Evolutionary conservation across 2,113 vertebrate species (phyloP), one percentile per base, ranked within the genome.

Genomic region (Vombatus ursinus): DNA sequence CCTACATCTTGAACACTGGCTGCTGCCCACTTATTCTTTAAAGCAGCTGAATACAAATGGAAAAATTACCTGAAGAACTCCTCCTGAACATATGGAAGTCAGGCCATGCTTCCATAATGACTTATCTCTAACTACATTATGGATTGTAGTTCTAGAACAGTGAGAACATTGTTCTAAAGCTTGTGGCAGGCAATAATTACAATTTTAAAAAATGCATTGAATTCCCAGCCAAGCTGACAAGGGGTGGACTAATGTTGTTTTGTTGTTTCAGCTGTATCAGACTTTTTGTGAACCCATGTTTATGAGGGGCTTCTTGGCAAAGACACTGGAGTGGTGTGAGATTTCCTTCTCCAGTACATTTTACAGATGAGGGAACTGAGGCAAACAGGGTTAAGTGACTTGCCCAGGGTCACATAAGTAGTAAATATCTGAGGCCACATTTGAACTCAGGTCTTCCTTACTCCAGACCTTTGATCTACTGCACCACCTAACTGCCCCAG

Each of bases 1-100:
- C 8, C 23, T 94, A 96, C 54, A 52, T 50, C 89, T 93, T 91
- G 52, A 97, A 90, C 37, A 95, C 89, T 49, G 54, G 91, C 94
- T 96, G 50, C 48, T 96, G 14, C 7, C n/a, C 28, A 95, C 16
- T 96, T 92, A 92, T 90, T 90, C 22, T 51, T 91, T 51, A 53
- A 44, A 84, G n/a, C 19, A 84, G 37, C 16, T 84, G 19, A 84
- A 44, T 44, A 84, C n/a, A 84, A 84, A 84, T 22, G n/a, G 68
- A 84, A 1, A 84, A 84, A 84, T 84, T 84, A 44, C 68, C n/a
- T n/a, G 44, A 2, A 84, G 37, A 84, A 68, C 31, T 68, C 37
- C 31, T 61, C 31, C 4, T 44, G n/a, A 44, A 84, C n/a, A 44
- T 84, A 44, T 22, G 16, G 68, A 84, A 84, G n/a, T 44, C n/a